Evolutionary conservation across 2,888 invertebrate genomes (phyloP), one percentile per base, ranked within the genome.

Genomic region (Standfussiana lucernea): DNA sequence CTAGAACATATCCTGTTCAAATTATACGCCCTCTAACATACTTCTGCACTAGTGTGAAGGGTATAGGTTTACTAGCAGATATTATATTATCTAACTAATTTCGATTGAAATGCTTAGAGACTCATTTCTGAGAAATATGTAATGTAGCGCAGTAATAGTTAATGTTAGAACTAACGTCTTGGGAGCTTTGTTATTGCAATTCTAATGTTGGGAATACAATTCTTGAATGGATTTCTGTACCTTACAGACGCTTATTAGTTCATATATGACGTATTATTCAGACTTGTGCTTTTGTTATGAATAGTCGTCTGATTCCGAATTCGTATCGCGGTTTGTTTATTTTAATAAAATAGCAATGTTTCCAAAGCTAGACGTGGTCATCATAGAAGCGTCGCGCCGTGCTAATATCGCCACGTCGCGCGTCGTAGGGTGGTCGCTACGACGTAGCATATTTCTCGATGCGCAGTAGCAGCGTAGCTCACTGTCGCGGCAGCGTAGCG

Each of bases 41-140:
- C 45, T 65, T 65, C 42, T 35, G 11, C 40, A 50, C 18, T 70
- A 73, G 75, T 75, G 82, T 40, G 7, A 42, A 53, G 24, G 40
- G 37, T 53, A 47, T n/a, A 61, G 59, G 28, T 65, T 65, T 68
- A 70, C 35, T 47, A 56, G 56, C 37, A 76, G 67, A 69, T 64
- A 28, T 64, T 66, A 50, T 53, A 68, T 67, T 71, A 77, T 47
- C n/a, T 68, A 75, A 47, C 28, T 79, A 79, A 79, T 82, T 75
- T 79, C 67, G n/a, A 81, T 72, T 74, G 72, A 68, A 75, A 74
- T 75, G 50, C 72, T 77, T 64, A 66, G 62, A 72, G 66, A 45
- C 50, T 72, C 66, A 81, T 77, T 66, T 62, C 50, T 42, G 10
- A 59, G 65, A 72, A 64, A 69, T 75, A 66, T 47, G 65, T 59